A percentile compares a stretch with the other conserved stretches of the same genome.
Evolutionary conservation across 2,797 vertebrate species (phyloP).

Genomic region (Leptatherina wallacei): DNA sequence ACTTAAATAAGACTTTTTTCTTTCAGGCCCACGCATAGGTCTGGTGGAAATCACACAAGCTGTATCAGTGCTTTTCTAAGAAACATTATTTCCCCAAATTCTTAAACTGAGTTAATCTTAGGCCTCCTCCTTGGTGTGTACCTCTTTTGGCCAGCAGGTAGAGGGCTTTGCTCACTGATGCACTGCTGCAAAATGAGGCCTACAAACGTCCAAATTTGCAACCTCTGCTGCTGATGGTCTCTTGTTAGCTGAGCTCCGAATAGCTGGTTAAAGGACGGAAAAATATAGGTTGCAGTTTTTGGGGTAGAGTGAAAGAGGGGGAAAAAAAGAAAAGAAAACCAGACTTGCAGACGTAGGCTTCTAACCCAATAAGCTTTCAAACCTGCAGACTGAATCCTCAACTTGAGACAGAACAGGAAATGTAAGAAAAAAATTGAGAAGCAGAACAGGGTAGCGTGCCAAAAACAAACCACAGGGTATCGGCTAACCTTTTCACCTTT

Average conservation of each 20-base stretch:
- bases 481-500: slow-evolving; percentile 82
- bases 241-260: slow-evolving; percentile 38
- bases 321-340: not conserved
- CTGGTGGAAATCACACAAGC: not conserved
- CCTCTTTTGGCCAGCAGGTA: slow-evolving; percentile 57
- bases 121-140: slow-evolving; percentile 1
- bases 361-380: slow-evolving; percentile 4
- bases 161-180: slow-evolving; percentile 34
- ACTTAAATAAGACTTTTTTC: not conserved
- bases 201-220: slow-evolving; percentile 19
- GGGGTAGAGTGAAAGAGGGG: not conserved
- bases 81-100: not conserved
- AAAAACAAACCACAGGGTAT: slow-evolving; percentile 77
- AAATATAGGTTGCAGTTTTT: slow-evolving; percentile 33
- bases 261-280: slow-evolving; percentile 33
- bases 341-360: not conserved
- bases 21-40: not conserved
- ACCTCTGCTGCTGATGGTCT: slow-evolving; percentile 17
- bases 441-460: slow-evolving; percentile 69
- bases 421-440: slow-evolving; percentile 74
- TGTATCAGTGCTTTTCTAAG: not conserved
- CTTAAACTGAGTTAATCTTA: not conserved
- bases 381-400: slow-evolving; percentile 38
- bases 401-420: slow-evolving; percentile 75
- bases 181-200: not conserved